Conservation (phyloP, 2,797 vertebrate species). For the Crocidura indochinensis region DNA sequence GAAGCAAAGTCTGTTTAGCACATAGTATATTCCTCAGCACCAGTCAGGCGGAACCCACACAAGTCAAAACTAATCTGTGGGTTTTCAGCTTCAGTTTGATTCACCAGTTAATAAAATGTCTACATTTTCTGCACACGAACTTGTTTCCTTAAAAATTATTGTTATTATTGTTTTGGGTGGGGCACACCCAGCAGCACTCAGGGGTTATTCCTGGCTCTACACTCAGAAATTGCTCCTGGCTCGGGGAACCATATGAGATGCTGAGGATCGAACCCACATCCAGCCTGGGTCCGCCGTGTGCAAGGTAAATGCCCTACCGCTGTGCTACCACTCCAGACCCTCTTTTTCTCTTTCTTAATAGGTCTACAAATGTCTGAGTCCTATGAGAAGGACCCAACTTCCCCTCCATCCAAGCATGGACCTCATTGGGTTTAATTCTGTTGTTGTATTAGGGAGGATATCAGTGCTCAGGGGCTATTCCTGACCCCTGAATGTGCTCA, state of each 20-base stretch:
- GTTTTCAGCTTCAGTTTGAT: neutral
- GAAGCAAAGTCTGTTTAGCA: neutral
- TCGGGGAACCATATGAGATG: too few species aligned
- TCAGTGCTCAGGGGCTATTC: too few species aligned
- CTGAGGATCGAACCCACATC: too few species aligned
- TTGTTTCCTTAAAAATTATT: constrained; percentile 37
- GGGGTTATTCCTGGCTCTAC: too few species aligned
- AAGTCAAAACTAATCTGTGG: constrained; percentile 27
- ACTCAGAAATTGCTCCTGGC: too few species aligned
- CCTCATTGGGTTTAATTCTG: neutral
- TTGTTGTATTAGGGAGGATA: neutral
- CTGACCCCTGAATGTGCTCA: too few species aligned
- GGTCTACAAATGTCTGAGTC: neutral
- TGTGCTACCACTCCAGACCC: too few species aligned
- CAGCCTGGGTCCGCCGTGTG: too few species aligned
- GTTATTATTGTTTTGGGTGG: neutral
- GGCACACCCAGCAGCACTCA: too few species aligned
- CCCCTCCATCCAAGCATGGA: neutral
- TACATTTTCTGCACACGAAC: constrained; percentile 36
- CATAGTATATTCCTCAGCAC: neutral
- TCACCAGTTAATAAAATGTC: neutral
- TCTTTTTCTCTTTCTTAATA: constrained; percentile 27
- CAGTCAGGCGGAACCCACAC: neutral
- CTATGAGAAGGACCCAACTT: neutral
- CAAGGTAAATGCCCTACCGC: too few species aligned